Conservation (phyloP, 2,113 vertebrate genomes). For the Calidris pygmaea region DNA sequence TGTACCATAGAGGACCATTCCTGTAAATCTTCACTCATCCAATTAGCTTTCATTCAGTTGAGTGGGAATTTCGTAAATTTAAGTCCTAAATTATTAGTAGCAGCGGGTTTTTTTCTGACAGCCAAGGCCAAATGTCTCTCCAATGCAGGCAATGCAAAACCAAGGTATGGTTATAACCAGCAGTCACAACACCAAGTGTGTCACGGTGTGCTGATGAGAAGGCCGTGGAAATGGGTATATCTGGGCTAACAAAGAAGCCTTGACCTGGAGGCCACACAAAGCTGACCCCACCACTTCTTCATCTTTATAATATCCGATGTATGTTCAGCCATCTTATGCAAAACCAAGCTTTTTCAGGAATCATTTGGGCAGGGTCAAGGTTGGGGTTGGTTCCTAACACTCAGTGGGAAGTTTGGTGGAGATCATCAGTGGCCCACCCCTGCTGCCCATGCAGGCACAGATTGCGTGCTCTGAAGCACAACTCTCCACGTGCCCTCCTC, state of each 20-base stretch:
- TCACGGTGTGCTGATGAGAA: background rate
- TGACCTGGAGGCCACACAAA: background rate
- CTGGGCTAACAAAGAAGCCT: background rate
- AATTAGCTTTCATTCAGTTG: background rate
- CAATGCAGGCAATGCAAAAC: background rate
- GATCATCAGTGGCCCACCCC: no score
- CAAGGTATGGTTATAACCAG: background rate
- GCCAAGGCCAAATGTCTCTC: background rate
- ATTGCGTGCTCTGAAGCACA: background rate
- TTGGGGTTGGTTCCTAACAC: background rate
- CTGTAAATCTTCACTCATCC: background rate
- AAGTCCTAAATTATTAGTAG: background rate
- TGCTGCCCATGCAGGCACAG: fast-evolving
- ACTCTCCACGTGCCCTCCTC: fast-evolving
- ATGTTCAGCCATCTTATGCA: background rate
- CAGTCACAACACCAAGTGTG: background rate
- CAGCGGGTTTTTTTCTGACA: background rate
- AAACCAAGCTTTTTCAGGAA: background rate
- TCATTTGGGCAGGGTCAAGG: background rate
- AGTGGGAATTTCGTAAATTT: background rate
- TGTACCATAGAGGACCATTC: background rate
- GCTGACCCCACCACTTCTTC: background rate
- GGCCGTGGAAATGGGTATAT: background rate
- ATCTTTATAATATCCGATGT: background rate
- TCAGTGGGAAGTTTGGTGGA: background rate